Base-by-base conservation (phyloP, 2,113 vertebrate species). In the Merops nubicus region DNA sequence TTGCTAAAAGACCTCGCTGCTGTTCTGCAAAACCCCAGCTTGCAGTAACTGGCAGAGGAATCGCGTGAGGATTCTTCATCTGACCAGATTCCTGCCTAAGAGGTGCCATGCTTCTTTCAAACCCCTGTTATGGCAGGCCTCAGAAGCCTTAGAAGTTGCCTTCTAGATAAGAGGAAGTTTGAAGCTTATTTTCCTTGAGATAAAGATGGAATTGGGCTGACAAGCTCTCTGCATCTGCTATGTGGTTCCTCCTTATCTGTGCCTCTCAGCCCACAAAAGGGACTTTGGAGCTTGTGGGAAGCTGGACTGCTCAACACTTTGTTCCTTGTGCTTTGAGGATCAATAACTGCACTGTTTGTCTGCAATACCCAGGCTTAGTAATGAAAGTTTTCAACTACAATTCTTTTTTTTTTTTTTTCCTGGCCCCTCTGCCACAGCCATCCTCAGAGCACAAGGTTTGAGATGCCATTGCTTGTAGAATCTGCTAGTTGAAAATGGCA, bases 171-270 rank as follows among this genome's bases (percentile, higher is more conserved):
- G 72, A 57, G 57, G 11, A 84, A 81, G 67, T 42, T 88, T 86
- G 83, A 92, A 91, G 67, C 33, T 88, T 96, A 77, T 93, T 96
- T 97, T 93, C 33, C 60, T 91, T 89, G 50, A 89, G 96, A 87
- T 93, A 96, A 92, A 88, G 94, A 80, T 63, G 34, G 22, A 78
- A 47, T 68, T 89, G 83, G 29, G 33, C 64, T 95, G 89, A 92
- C 42, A 89, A 82, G 11, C 63, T 91, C 38, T 85, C 8, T 2
- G 67, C 83, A 67, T 81, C 36, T 63, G 15, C 42, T 70, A 68
- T 14, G 21, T 1, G 0, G 0, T 47, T 96, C 78, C 87, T 84
- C 59, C 26, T 94, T 96, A 80, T 93, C 91, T 88, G 4, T 77
- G 34, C 15, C 14, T 82, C n/a, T 93, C 34, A 43, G 63, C 26